Evolutionary conservation across 2,797 vertebrate genomes (phyloP).

Genomic region (Enteromius treurensis): DNA sequence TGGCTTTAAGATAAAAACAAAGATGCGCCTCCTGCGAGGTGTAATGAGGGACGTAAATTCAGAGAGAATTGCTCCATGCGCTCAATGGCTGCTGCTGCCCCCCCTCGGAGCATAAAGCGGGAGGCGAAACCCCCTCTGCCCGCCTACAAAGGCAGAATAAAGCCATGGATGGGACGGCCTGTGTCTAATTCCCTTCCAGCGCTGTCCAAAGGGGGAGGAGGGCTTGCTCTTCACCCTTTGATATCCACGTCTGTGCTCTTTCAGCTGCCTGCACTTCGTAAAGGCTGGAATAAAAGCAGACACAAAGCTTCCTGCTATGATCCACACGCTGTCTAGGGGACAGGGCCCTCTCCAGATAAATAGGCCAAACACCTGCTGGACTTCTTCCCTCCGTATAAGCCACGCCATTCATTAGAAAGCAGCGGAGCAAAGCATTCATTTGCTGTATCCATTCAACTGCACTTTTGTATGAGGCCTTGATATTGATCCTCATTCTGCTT

Average conservation of each 20-base stretch:
- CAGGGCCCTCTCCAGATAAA: conserved; percentile 77
- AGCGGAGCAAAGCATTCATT: conserved; percentile 73
- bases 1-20: conserved; percentile 70
- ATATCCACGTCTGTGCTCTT: conserved; percentile 82
- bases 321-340: conserved; percentile 80
- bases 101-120: conserved; percentile 62
- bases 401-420: conserved; percentile 72
- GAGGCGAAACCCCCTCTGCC: conserved; percentile 69
- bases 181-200: conserved; percentile 79
- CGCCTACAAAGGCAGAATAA: conserved; percentile 76
- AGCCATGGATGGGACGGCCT: conserved; percentile 81
- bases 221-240: conserved; percentile 79
- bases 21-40: conserved; percentile 68
- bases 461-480: conserved; percentile 68
- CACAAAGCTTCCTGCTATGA: conserved; percentile 87
- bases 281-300: conserved; percentile 82
- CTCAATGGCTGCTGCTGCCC: conserved; percentile 33
- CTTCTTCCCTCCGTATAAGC: conserved; percentile 76
- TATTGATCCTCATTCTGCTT: conserved; percentile 60
- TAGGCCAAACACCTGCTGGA: conserved; percentile 86
- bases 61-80: conserved; percentile 55
- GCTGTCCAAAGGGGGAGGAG: conserved; percentile 74
- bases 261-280: conserved; percentile 79
- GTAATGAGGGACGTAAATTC: conserved; percentile 71
- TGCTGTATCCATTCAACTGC: conserved; percentile 73